Percentiles rank a stretch among this genome's conserved stretches.
Evolutionary conservation across 1,140 invertebrate genomes (phyloP).

Genomic region (Drosophila rhopaloa): DNA sequence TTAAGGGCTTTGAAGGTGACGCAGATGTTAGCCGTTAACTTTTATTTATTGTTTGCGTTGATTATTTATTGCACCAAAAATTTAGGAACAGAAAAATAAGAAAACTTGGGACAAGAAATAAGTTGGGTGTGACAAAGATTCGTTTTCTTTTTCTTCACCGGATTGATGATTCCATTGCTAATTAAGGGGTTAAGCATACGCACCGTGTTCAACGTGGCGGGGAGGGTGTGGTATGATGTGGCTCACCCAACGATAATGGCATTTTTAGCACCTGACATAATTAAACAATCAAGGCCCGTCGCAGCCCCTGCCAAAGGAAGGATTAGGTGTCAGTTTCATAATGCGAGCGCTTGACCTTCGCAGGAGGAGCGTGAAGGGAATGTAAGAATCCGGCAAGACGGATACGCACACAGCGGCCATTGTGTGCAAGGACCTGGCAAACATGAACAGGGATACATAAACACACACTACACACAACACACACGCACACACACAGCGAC

Average conservation of each 20-base stretch:
- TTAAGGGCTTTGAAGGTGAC: too few relatives aligned
- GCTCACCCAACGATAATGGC: slow-evolving; percentile 51
- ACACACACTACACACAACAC: slow-evolving; percentile 14
- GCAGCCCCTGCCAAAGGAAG: slow-evolving; percentile 22
- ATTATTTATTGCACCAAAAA: too few relatives aligned
- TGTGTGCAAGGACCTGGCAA: slow-evolving; percentile 49
- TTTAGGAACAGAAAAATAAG: too few relatives aligned
- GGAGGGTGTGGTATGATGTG: background rate
- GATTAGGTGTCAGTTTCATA: slow-evolving; percentile 66
- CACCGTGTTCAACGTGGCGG: slow-evolving; percentile 24
- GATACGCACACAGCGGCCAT: slow-evolving; percentile 23
- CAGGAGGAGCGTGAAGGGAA: slow-evolving; percentile 31
- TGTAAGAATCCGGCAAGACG: slow-evolving; percentile 38
- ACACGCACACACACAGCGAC: slow-evolving; percentile 10
- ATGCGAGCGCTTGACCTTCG: slow-evolving; percentile 62
- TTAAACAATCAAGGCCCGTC: slow-evolving; percentile 63
- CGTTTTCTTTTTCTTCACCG: background rate
- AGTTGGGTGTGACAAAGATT: too few relatives aligned
- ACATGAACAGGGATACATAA: slow-evolving; percentile 19
- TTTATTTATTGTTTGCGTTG: too few relatives aligned
- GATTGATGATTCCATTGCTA: background rate
- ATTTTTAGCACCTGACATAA: slow-evolving; percentile 81
- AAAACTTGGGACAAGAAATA: too few relatives aligned
- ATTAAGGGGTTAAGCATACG: slow-evolving; percentile 52
- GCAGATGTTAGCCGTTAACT: too few relatives aligned